Conservation (phyloP, 2,113 vertebrate species). For the Aegithalos caudatus region DNA sequence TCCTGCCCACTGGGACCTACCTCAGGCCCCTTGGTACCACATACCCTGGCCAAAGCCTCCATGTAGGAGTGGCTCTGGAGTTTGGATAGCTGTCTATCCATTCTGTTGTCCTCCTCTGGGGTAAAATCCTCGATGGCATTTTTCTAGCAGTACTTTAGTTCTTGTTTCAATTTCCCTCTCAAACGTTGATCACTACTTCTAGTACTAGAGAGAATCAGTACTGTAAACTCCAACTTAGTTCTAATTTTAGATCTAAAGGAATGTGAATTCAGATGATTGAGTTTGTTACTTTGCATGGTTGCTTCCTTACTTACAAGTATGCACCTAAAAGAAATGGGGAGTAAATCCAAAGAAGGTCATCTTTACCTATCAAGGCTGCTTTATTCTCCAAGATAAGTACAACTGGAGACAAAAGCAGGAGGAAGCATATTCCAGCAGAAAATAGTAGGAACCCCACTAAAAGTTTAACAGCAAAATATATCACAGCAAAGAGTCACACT, state of each 20-base stretch:
- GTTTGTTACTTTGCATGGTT: not conserved
- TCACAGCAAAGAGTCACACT: not conserved
- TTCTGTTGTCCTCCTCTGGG: not conserved
- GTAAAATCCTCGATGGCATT: not conserved
- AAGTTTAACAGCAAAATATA: slow-evolving; percentile 16
- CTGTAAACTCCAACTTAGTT: not conserved
- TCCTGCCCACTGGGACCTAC: not conserved
- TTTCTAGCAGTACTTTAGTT: not conserved
- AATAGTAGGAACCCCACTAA: slow-evolving; percentile 11
- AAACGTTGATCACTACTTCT: not conserved
- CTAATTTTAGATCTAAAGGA: not conserved
- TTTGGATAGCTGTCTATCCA: not conserved
- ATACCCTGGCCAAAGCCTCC: not conserved
- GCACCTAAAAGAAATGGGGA: not conserved
- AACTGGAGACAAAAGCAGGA: slow-evolving; percentile 17
- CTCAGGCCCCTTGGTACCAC: not conserved
- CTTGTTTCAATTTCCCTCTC: not conserved
- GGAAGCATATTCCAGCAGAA: slow-evolving; percentile 37
- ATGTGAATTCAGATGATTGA: not conserved
- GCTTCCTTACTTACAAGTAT: not conserved
- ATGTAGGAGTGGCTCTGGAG: not conserved
- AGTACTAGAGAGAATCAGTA: not conserved
- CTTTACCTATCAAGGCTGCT: slow-evolving; percentile 30
- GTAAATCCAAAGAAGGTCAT: not conserved
- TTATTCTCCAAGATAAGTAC: not conserved